Conservation (phyloP, 1,140 invertebrate genomes). For the Aphelinus certus region DNA sequence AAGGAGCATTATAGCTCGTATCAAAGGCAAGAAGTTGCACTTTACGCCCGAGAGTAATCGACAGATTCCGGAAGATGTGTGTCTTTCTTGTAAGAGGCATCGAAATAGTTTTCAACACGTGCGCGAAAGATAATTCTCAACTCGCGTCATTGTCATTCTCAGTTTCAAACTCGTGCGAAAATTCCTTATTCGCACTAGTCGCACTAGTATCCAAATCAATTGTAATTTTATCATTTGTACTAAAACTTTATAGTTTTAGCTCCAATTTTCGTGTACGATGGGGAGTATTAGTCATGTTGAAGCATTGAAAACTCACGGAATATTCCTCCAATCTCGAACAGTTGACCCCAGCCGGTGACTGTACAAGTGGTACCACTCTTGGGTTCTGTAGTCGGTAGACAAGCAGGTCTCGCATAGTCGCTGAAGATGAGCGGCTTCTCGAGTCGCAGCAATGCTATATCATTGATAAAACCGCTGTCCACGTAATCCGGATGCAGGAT, state of each 20-base stretch:
- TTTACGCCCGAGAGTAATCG: too few species aligned
- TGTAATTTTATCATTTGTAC: background rate
- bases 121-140: too few species aligned
- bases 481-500: constrained; percentile 81
- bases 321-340: constrained; percentile 81
- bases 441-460: constrained; percentile 78
- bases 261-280: background rate
- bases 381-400: constrained; percentile 69
- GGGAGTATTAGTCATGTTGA: background rate
- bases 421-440: constrained; percentile 73
- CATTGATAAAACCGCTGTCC: constrained; percentile 82
- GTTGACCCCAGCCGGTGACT: constrained; percentile 84
- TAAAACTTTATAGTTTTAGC: background rate
- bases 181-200: too few species aligned
- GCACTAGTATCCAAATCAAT: too few species aligned
- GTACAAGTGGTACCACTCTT: constrained; percentile 76
- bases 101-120: too few species aligned
- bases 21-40: too few species aligned
- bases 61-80: too few species aligned
- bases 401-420: constrained; percentile 80
- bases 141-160: too few species aligned
- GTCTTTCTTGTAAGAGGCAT: too few species aligned
- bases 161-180: too few species aligned
- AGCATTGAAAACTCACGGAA: constrained; percentile 74
- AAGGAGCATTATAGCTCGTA: too few species aligned